Base-by-base conservation (phyloP, 1,140 invertebrate species). In the Apolygus lucorum region DNA sequence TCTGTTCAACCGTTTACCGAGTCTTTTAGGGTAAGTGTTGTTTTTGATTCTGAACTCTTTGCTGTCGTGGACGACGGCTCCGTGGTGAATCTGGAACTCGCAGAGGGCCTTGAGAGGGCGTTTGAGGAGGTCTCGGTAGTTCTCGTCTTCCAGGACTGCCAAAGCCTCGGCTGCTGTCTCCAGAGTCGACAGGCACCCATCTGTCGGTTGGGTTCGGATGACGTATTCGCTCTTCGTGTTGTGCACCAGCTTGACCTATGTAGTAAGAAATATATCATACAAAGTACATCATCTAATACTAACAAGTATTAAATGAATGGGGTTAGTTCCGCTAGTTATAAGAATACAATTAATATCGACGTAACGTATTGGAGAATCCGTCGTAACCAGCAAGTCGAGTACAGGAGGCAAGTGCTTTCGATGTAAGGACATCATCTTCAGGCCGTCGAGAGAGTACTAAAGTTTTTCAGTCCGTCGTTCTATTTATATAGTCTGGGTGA, bases 161-260 rank as follows among this genome's bases (percentile, higher is more conserved):
- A 96, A 80, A 14, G 91, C 90, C 77, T 91, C 82, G 0, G 92
- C 91, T 1, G 89, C 93, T 25, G 91, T 91, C 82, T 97, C 94
- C 28, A 97, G 79, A 0, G 94, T 96, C 52, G 93, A 96, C 14
- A 97, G 81, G 76, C 92, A 94, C 28, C 88, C 89, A 78, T 95
- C 92, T 26, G 90, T 91, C 2, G 94, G 94, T 77, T 97, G 94
- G 2, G 93, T 96, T 73, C 94, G 84, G 73, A 97, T 95, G 66
- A 95, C 90, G 78, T 96, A 97, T 78, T 90, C 87, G 78, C 93
- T 96, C 59, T 82, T 84, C 70, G 82, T 83, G 59, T 81, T 84
- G 2, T 85, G 83, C 52, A 90, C 79, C 28, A 96, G 80, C 79
- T 94, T 93, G 1, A 93, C 89, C 82, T 85, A 70, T 25, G n/a